Percentiles rank a stretch among this genome's conserved stretches.
phyloP scores from a whole-genome alignment of 2,888 invertebrate genomes.

The Heliconius erato region DNA sequence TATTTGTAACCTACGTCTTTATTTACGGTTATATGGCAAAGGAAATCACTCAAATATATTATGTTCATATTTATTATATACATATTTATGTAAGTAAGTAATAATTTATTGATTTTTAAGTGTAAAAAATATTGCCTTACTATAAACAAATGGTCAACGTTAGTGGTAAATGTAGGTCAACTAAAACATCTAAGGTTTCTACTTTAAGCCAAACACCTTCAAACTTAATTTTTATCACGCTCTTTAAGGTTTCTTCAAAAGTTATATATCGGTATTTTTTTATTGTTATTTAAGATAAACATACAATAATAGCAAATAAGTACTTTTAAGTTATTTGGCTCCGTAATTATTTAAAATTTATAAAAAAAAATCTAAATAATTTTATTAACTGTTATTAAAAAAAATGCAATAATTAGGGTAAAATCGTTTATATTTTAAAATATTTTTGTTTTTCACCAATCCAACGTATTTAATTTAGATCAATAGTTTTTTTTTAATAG shows the following conservation, averaged over 20 bases:
- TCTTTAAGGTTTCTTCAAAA: slow-evolving; percentile 20
- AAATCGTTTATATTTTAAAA: not conserved
- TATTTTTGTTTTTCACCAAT: not conserved
- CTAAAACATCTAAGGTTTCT: slow-evolving; percentile 8
- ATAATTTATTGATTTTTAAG: not conserved
- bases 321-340: too few species aligned
- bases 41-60: too few species aligned
- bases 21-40: not conserved
- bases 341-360: too few species aligned
- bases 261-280: too few species aligned
- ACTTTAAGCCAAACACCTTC: not conserved
- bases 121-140: not conserved
- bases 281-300: too few species aligned
- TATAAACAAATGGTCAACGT: not conserved
- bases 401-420: not conserved
- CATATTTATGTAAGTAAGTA: not conserved
- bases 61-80: too few species aligned
- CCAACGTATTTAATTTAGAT: not conserved
- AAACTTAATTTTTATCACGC: not conserved
- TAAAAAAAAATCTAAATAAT: too few species aligned
- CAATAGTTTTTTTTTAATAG: not conserved
- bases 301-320: too few species aligned
- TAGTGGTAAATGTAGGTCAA: not conserved
- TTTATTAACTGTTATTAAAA: too few species aligned
- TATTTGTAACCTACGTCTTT: not conserved